Evolutionary conservation across 37 sponge, comb jelly and placozoan species (phyloP), one percentile per base, ranked within the genome.

Genomic region (Beroe forskalii): DNA sequence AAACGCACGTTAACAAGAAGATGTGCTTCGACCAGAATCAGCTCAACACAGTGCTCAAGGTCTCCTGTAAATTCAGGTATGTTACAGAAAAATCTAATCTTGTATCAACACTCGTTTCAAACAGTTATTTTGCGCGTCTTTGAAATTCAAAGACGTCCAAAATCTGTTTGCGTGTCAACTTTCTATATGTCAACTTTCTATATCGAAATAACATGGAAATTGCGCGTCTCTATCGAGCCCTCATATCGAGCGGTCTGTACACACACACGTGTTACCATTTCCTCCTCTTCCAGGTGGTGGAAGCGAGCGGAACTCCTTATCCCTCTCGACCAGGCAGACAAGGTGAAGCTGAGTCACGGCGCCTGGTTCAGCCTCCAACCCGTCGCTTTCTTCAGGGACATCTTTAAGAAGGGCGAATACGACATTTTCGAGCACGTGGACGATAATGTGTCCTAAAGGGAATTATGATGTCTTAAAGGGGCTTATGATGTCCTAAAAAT

Each of bases 291-390:
- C n/a, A 69, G 86, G 1, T 44, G 86, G 86, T 80, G 86, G 86
- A 40, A 37, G 28, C 44, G 86, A 43, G 86, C 55, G 23, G 55
- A 80, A 31, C 86, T 80, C 25, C n/a, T 80, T 1, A 80, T 80
- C 55, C 86, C 86, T 43, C 31, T 80, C 1, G 86, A 80, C 86
- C 86, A 80, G 27, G 86, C 86, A 28, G 86, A 80, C 55, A 41
- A 44, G 86, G 23, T 37, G 30, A 37, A 32, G 27, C 55, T 80
- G 4, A 37, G 55, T 3, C 55, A 44, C 8, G 86, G 86, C 8
- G 86, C 86, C 25, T 80, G 86, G 86, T 80, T 80, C 86, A 44
- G 55, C 27, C 86, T 80, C 30, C 27, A 43, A 4, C 86, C 86
- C 25, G 55, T 80, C 3, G 24, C 86, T 24, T 25, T 80, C 86